Base-by-base conservation (phyloP, 2,888 invertebrate genomes). In the Drosophila lacicola region DNA sequence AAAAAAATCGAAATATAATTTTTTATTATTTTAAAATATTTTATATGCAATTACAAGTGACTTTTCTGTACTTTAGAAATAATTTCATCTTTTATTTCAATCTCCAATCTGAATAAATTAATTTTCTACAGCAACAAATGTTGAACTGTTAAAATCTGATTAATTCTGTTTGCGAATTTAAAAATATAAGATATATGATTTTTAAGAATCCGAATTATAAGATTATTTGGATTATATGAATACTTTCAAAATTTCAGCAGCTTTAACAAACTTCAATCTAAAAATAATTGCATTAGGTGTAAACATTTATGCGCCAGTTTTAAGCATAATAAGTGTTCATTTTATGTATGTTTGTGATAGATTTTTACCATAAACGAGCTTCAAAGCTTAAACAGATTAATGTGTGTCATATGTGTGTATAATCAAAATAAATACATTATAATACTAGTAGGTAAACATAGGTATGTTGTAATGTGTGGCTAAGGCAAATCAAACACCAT, bases 271-370 rank as follows among this genome's bases (percentile, higher is more conserved):
- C 29, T 53, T 61, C 34, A 41, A 41, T 41, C 41, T 14, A 34
- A 13, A 37, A 44, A 14, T 17, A 42, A 19, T 36, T 46, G 4
- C 17, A 45, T 39, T 17, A 10, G 6, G 14, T 25, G 10, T 17
- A 25, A 50, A 14, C 29, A 14, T 44, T 8, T 36, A 41, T 37
- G 11, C 21, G 37, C 34, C 41, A 49, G 54, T 41, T 44, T 79
- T 61, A 70, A 51, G 56, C 62, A 68, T 75, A 51, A 61, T 65
- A 82, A 85, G 86, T 81, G 83, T 82, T 81, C 70, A 85, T 85
- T 86, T 56, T 56, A 39, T 73, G 41, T 66, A 64, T 83, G 82
- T 82, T 78, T 84, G 82, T 82, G 82, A 82, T 84, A 82, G 44
- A 65, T 58, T 65, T 57, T 58, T 53, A 57, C 54, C 70, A 45